These are phyloP conservation scores for Actinia tenebrosa DNA, from an alignment of 64 coral and sea anemone genomes.

Conservation along the genomic window DNA sequence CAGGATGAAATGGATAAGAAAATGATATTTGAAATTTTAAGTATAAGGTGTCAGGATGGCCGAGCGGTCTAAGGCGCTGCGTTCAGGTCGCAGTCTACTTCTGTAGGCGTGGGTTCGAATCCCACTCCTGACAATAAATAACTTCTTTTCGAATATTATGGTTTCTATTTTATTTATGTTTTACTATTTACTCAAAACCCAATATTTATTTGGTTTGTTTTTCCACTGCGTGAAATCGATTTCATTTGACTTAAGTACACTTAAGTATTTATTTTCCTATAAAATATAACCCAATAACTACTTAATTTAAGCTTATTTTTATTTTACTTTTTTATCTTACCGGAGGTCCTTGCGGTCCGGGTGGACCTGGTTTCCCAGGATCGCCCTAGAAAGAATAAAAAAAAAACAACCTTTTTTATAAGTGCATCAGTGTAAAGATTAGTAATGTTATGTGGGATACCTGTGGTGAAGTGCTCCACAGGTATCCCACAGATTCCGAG, in stretches of 20 bases:
- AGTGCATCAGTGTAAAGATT: no score
- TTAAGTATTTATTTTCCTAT: no score
- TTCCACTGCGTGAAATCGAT: no score
- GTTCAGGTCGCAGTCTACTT: slow-evolving; percentile 20
- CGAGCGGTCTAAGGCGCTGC: slow-evolving; percentile 26
- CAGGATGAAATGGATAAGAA: not conserved
- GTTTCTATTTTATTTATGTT: not conserved
- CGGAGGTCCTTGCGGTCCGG: not conserved
- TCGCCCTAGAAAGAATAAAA: not conserved
- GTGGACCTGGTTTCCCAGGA: not conserved
- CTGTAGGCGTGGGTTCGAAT: slow-evolving; percentile 19
- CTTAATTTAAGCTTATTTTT: no score
- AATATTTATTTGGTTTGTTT: no score
- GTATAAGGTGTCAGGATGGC: not conserved
- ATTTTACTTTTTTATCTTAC: not conserved
- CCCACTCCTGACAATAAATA: not conserved
- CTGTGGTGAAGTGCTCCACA: no score
- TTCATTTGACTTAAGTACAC: no score
- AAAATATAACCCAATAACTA: no score
- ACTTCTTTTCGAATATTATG: not conserved
- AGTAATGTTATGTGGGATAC: no score
- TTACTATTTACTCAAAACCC: no score
- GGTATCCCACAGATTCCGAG: no score
- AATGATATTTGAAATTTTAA: not conserved
- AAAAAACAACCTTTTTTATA: not conserved